Base-by-base conservation (phyloP, 1,140 invertebrate genomes). In the Scaptomyza pallida region DNA sequence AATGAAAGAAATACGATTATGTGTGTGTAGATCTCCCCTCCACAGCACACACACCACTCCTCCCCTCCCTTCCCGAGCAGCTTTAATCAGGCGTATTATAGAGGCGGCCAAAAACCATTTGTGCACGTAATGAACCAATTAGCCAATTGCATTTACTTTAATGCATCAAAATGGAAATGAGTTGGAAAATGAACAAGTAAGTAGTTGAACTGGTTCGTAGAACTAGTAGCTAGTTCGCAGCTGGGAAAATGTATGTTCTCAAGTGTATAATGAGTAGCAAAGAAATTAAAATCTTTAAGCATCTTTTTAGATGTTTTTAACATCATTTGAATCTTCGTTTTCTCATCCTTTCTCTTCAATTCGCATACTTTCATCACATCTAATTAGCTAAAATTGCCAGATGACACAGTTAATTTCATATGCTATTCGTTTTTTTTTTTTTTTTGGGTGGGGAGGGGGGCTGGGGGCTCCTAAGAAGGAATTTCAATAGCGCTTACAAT, bases 71-170 rank as follows among this genome's bases (percentile, higher is more conserved):
- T 1, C 56, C 2, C 5, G n/a, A n/a, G n/a, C n/a, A 64, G 55
- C 45, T 75, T 72, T 77, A 85, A 77, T 85, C 73, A 79, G 44
- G 61, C 81, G 55, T 68, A 43, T 81, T 85, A 86, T 81, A 75
- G 77, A 86, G 81, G 6, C n/a, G 23, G 81, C 81, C 82, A 82
- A 86, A 86, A 86, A 81, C 81, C 81, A 86, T 86, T 86, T 86
- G 77, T 61, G 81, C 81, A 72, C 81, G 82, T 86, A 86, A 86
- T 86, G 81, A 86, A 86, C 81, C 81, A 86, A 88, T 86, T 86
- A 86, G 78, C 67, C 61, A 86, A 86, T 77, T 80, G 57, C 65
- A 37, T 26, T 16, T 52, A 51, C 41, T 8, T n/a, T n/a, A 10
- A 15, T 23, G 44, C 44, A 17, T 37, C 50, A 55, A 16, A 23